Evolutionary conservation across 1,140 invertebrate genomes (phyloP).

Genomic region (Drosophila simulans): DNA sequence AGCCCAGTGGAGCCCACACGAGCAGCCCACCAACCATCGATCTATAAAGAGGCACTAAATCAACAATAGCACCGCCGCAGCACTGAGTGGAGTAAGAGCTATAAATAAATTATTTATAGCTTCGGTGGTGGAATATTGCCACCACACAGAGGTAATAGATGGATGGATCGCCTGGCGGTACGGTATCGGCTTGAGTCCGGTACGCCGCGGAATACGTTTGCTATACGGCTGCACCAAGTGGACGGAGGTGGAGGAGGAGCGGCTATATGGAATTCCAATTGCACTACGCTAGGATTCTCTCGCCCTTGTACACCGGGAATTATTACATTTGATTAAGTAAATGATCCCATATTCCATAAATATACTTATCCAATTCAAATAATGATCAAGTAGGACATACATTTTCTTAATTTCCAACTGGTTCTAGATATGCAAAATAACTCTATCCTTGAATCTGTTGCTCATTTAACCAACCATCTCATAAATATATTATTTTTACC

Average conservation of each 20-base stretch:
- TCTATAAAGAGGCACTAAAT: constrained; percentile 79
- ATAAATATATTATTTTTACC: no score
- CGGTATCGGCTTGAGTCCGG: constrained; percentile 28
- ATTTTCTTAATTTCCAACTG: background rate
- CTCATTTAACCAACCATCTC: no score
- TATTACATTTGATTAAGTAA: no score
- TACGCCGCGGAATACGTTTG: constrained; percentile 2
- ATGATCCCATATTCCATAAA: background rate
- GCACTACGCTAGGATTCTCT: constrained; percentile 8
- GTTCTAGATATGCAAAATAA: background rate
- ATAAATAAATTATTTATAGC: constrained; percentile 83
- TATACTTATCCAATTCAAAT: background rate
- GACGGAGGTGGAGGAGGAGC: background rate
- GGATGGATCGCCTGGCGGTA: constrained; percentile 42
- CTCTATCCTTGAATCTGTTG: no score
- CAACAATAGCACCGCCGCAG: constrained; percentile 67
- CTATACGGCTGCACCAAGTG: constrained; percentile 24
- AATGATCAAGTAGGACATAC: no score
- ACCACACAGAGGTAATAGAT: constrained; percentile 74
- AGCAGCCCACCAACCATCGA: constrained; percentile 53
- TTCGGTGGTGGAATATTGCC: constrained; percentile 79
- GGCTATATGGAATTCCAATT: constrained; percentile 3
- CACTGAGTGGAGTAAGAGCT: constrained; percentile 61
- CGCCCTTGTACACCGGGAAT: background rate
- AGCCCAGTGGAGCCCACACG: constrained; percentile 19